Evolutionary conservation across 64 coral and sea anemone genomes (phyloP).

Genomic region (Actinia tenebrosa): DNA sequence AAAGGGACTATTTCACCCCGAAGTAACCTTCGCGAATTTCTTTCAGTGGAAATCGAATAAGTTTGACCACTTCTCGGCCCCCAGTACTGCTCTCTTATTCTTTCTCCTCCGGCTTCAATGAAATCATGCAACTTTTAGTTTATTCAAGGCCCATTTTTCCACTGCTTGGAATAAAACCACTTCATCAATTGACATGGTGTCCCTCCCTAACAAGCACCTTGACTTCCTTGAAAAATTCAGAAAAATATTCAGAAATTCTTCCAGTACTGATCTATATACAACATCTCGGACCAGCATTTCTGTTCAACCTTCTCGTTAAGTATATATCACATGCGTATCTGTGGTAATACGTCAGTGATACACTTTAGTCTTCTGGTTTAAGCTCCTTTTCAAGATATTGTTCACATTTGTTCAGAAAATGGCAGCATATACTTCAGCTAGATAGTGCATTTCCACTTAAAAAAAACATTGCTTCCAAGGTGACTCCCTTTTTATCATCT

Average conservation of each 20-base stretch:
- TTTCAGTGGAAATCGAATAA: conserved; percentile 18
- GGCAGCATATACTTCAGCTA: not conserved
- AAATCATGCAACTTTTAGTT: not conserved
- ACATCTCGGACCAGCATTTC: not conserved
- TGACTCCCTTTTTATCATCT: too few relatives aligned
- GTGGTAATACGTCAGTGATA: not conserved
- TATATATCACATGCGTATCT: too few relatives aligned
- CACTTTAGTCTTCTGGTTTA: not conserved
- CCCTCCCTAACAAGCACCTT: conserved; percentile 3
- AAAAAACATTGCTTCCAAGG: too few relatives aligned
- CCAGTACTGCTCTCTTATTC: conserved; percentile 7
- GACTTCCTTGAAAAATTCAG: not conserved
- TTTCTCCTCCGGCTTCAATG: not conserved
- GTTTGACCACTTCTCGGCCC: not conserved
- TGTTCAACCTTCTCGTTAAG: not conserved
- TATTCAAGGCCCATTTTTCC: not conserved
- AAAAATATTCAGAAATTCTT: conserved; percentile 16
- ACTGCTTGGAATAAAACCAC: conserved; percentile 26
- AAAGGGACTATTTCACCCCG: not conserved
- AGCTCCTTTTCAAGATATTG: too few relatives aligned
- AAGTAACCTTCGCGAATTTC: not conserved
- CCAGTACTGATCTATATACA: not conserved
- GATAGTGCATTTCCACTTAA: not conserved
- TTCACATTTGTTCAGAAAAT: not conserved
- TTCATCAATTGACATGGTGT: not conserved